Base-by-base conservation (phyloP, 2,888 invertebrate species). In the Synergus laeviventris region DNA sequence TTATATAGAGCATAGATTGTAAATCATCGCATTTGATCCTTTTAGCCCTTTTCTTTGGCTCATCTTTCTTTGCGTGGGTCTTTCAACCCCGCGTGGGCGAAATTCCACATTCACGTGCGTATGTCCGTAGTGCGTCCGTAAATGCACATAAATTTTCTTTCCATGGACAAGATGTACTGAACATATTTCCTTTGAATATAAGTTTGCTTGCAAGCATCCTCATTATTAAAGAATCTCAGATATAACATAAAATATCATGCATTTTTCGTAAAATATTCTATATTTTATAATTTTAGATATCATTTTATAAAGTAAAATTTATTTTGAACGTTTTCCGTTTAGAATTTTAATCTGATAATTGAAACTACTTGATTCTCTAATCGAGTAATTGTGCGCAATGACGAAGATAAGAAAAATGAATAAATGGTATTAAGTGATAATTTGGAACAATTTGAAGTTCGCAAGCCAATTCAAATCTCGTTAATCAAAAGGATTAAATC, bases 11-110 rank as follows among this genome's bases (percentile, higher is more conserved):
- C 36, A 61, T 61, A 61, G 36, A 61, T 11, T 12, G 8, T 49
- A 59, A 18, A 59, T 60, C 31, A 60, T 61, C 9, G 36, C n/a
- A 38, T 36, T 18, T 36, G 38, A 38, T 38, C 11, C 31, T 36
- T 36, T 36, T 62, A 56, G 56, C 56, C n/a, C 31, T 11, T 31
- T 62, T 38, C 36, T 31, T 62, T 9, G 31, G n/a, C 11, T 62
- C n/a, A n/a, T 62, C 18, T 38, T 56, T 38, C 61, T 62, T 38
- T n/a, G 61, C n/a, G 61, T 62, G 61, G 61, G 61, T 62, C 61
- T 62, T 31, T 38, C 36, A 62, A 62, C 61, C 36, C n/a, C 61
- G 36, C 36, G 61, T 62, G 61, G 61, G 61, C 61, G 61, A 62
- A 62, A 62, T 62, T 62, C 61, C 61, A 62, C 61, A 62, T 36